Evolutionary conservation across 2,113 vertebrate genomes (phyloP), one percentile per base, ranked within the genome.

Genomic region (Oceanites oceanicus): DNA sequence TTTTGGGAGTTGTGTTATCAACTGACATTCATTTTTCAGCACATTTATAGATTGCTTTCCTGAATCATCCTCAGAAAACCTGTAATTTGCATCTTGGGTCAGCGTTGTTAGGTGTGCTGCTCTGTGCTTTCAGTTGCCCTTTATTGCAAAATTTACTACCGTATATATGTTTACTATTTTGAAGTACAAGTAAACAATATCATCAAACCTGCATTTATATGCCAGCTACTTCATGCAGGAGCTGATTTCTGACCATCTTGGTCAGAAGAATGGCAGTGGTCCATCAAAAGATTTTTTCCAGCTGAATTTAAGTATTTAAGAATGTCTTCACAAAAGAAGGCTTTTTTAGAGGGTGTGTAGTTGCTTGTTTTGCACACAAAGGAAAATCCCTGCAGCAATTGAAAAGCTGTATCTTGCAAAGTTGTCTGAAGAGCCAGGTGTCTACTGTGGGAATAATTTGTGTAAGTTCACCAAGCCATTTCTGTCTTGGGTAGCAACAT

Each of bases 61-160:
- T 79, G 89, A 94, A 76, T 92, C 87, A 96, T 76, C 62, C 92
- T 91, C 42, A 62, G 73, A 95, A 97, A 96, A 97, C 62, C 70
- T 92, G 62, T 89, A 87, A 92, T 97, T 97, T 96, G 91, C 89
- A 91, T 95, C 96, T 68, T 72, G 71, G 95, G 92, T 97, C 94
- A 95, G 58, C 0, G 0, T 53, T 94, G 61, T 92, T 89, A 84
- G 91, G 53, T 42, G 66, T 52, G 55, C 65, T 84, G 52, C 88
- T 93, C 49, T 2, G 1, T 87, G 73, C 66, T 91, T 73, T 72
- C 84, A 42, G 36, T 78, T 95, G 74, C 49, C 53, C 92, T 95
- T 86, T 92, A 92, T 58, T 92, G 80, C 73, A 85, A 55, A 87
- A 55, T 96, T 96, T 94, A 94, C 72, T 94, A 7, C 77, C 66